Percentiles rank a stretch among this genome's conserved stretches.
phyloP scores from a whole-genome alignment of 2,797 vertebrate genomes.

The Prunella strophiata region DNA sequence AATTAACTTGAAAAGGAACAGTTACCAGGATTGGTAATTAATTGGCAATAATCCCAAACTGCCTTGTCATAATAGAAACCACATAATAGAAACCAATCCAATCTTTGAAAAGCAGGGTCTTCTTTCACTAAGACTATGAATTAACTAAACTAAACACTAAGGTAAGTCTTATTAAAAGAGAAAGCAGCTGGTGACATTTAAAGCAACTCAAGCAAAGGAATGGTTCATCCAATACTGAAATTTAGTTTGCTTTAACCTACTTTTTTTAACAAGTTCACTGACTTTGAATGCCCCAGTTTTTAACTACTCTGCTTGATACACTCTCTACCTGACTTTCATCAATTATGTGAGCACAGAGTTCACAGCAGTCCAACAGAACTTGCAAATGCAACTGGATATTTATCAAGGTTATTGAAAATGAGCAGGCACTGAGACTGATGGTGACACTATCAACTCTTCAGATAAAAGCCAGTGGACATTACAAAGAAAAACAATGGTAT shows the following conservation, averaged over 20 bases:
- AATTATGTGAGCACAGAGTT: background rate
- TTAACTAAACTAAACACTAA: background rate
- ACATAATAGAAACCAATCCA: background rate
- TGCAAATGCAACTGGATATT: background rate
- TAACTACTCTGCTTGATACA: background rate
- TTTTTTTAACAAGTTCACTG: background rate
- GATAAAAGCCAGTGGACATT: background rate
- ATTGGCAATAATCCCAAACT: background rate
- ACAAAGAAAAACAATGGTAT: background rate
- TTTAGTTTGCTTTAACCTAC: background rate
- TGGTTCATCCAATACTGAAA: background rate
- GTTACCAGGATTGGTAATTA: background rate
- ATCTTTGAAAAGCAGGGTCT: background rate
- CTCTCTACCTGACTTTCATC: background rate
- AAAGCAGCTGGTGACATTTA: background rate
- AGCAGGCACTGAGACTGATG: background rate
- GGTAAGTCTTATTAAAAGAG: background rate
- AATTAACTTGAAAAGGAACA: background rate
- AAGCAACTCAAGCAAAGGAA: background rate
- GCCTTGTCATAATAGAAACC: background rate
- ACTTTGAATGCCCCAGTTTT: background rate
- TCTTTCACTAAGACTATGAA: background rate
- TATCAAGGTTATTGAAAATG: background rate
- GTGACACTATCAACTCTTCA: background rate
- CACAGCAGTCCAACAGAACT: background rate